phyloP scores from a whole-genome alignment of 2,113 vertebrate genomes.

The Nyctereutes procyonoides region DNA sequence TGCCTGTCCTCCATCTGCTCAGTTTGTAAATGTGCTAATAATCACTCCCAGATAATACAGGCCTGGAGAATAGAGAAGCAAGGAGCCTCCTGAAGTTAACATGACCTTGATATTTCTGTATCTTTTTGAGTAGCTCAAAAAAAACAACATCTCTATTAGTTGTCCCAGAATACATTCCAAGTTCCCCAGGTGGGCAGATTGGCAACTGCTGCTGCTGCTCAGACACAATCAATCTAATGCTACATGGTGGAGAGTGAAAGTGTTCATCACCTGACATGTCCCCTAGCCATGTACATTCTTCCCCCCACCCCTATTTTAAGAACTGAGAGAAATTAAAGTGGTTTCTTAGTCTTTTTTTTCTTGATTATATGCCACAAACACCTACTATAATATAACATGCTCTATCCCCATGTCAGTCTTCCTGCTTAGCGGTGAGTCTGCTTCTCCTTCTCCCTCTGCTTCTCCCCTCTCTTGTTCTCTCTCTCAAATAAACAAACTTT shows the following conservation, averaged over 20 bases:
- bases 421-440: too few species aligned
- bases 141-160: neutral
- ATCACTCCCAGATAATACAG: neutral
- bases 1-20: neutral
- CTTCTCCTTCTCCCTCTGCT: too few species aligned
- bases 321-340: neutral
- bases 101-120: neutral
- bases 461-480: too few species aligned
- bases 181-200: neutral
- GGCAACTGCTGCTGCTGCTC: neutral
- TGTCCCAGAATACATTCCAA: neutral
- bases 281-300: too few species aligned
- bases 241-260: neutral
- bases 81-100: neutral
- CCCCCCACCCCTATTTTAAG: neutral
- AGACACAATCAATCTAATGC: rapidly evolving
- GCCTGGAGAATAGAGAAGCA: neutral
- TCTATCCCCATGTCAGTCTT: neutral
- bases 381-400: neutral
- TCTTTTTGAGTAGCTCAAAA: neutral
- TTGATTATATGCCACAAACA: neutral
- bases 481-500: too few species aligned
- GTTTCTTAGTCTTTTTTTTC: neutral
- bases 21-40: neutral
- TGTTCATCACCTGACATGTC: neutral